Base-by-base conservation (phyloP, 2,888 invertebrate species). In the Diplolepis rosae region DNA sequence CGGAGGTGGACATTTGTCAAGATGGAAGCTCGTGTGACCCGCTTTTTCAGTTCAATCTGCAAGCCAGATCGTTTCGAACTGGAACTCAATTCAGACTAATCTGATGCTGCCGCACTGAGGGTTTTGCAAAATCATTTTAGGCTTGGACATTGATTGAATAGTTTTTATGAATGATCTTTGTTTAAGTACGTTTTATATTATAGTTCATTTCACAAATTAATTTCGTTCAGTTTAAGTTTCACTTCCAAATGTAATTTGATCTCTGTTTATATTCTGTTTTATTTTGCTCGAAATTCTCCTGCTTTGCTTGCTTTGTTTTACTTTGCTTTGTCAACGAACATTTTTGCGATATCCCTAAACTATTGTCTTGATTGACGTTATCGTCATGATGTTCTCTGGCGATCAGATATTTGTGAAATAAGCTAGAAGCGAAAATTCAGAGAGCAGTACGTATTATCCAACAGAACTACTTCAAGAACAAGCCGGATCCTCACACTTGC, bases 51-150 rank as follows among this genome's bases (percentile, higher is more conserved):
- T 93, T 88, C 89, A 92, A 94, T 94, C 90, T 93, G 93, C 92
- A 91, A 93, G 93, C 91, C 93, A 91, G 89, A 78, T 83, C 42
- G 65, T 30, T 87, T 78, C 77, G 35, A 84, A 89, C 90, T 90
- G 93, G 90, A 94, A 94, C 94, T 94, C 94, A 94, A 94, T 94
- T 94, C 94, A 94, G 94, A 94, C 94, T 94, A 94, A 90, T 94
- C 93, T 94, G 92, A 91, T 90, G 91, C 92, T 93, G 93, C 91
- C 91, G 89, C 52, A 81, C 85, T 88, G 87, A 88, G 87, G 86
- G 88, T 80, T 69, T 52, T 65, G 27, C 11, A 73, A 65, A 50
- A 27, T n/a, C 11, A 28, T 42, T 42, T 15, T 42, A 6, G 6
- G n/a, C 13, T 52, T 52, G 52, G 30, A 28, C 52, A 54, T 30